Percentiles rank a stretch among this genome's conserved stretches.
Conservation (phyloP, 2,113 vertebrate genomes). For the Sterrhoptilus dennistouni region DNA sequence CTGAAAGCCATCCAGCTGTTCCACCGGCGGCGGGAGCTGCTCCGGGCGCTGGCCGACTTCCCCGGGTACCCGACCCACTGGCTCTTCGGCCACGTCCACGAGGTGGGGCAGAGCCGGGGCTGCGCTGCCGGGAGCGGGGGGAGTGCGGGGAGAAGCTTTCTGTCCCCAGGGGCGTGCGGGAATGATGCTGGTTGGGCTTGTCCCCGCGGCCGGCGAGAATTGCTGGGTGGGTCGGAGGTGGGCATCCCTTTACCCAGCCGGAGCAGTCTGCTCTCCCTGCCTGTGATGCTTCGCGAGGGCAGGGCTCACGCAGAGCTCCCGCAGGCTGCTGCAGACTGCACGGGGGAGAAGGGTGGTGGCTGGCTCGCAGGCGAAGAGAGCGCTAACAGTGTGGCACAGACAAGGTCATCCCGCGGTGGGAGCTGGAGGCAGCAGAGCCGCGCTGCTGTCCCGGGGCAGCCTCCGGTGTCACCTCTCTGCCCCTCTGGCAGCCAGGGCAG, state of each 20-base stretch:
- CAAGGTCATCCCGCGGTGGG: accelerated
- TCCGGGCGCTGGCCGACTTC: constrained; percentile 71
- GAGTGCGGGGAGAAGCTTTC: background rate
- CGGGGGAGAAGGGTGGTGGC: background rate
- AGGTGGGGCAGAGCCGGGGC: constrained; percentile 65
- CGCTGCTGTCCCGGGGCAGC: background rate
- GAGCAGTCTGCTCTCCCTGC: background rate
- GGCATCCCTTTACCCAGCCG: background rate
- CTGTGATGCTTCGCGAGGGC: background rate
- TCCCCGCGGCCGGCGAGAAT: background rate
- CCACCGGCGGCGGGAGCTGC: constrained; percentile 61
- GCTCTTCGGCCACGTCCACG: constrained; percentile 76
- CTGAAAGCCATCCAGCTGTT: constrained; percentile 69
- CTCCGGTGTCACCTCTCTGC: background rate
- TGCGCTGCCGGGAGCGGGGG: background rate
- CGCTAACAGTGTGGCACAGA: accelerated
- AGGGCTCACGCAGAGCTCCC: accelerated
- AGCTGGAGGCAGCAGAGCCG: background rate
- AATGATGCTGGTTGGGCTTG: background rate
- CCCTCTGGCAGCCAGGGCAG: background rate
- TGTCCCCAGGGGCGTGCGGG: background rate
- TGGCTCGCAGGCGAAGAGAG: background rate
- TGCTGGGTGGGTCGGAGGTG: background rate
- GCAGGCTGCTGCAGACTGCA: background rate
- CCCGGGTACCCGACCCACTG: constrained; percentile 79